Base-by-base conservation (phyloP, 1,140 invertebrate genomes). In the Chlorops oryzae region DNA sequence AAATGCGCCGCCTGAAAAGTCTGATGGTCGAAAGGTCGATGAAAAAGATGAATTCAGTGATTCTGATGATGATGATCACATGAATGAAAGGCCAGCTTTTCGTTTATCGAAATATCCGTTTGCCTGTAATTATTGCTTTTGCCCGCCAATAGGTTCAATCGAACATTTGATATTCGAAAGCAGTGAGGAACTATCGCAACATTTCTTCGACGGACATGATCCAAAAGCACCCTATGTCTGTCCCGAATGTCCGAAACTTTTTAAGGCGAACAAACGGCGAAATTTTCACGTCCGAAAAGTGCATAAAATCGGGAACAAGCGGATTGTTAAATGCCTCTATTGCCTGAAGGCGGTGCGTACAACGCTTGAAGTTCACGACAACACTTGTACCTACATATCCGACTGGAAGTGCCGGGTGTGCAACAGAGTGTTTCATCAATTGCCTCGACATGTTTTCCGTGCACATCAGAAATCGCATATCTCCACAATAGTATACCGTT, bases 181-280 rank as follows among this genome's bases (percentile, higher is more conserved):
- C 22, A 18, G 34, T 17, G 51, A 53, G 23, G 46, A 39, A 5
- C 18, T 53, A 3, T 53, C 51, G 3, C 51, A 53, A 24, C 51
- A 53, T 44, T 53, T 48, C 41, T 53, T 53, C 13, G 51, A 53
- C 20, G 41, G 38, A 15, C 51, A 53, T 21, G 51, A 53, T 22
- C 51, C 51, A 3, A 53, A 48, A 45, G 34, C 35, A 15, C 51
- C 51, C 17, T 53, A 53, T 21, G 49, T 47, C 12, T 53, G 51
- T 20, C 51, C 46, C 2, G 22, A 53, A n/a, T 53, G 51, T 22
- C 15, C 40, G 25, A 38, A 44, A 27, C 38, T 34, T 4, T 53
- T 41, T 15, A 49, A 43, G 13, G 44, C 46, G 13, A 27, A 27
- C 17, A 48, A 22, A 23, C 24, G 37, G 21, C 51, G 51, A 25